Evolutionary conservation across 1,140 invertebrate species (phyloP), one percentile per base, ranked within the genome.

Genomic region (Temnothorax curvispinosus): DNA sequence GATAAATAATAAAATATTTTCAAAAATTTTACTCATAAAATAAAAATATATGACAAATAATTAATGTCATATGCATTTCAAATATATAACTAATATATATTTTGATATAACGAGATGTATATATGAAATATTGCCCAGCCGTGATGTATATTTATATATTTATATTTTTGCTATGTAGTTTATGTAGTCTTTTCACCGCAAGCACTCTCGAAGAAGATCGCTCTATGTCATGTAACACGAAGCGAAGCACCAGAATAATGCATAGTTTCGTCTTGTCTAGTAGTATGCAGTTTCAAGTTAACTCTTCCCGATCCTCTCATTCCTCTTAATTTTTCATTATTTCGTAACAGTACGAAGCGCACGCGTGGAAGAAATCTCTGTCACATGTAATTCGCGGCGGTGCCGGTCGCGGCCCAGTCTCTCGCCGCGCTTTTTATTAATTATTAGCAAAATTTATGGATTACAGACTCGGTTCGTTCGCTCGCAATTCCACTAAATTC

Each of bases 361-460:
- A 27, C 69, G 38, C 21, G 38, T 50, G 15, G 52, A 62, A 62
- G 41, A 84, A 84, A 60, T 50, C 47, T 7, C 27, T 47, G 65
- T 75, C 13, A 15, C 13, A 18, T 41, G 64, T 67, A 71, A 72
- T 9, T 27, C 50, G 54, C 44, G 60, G 41, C 15, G 13, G 27
- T 3, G 35, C 47, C 11, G 18, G 27, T n/a, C 35, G 78, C 54
- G 38, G 27, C 41, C 27, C n/a, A 27, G 41, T n/a, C 47, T 75
- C 47, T 75, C 58, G 71, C 5, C 54, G 71, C 81, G 72, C 15
- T 41, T 85, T 76, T 85, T 85, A 77, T 85, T 77, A 77, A 85
- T 85, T 77, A 77, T 77, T 64, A 85, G 54, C 41, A 13, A 76
- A 27, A 85, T 85, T 85, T 76, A 77, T 76, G 56, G 41, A 32